Conservation (phyloP, 2,888 invertebrate genomes). For the Ectropis crepuscularia region DNA sequence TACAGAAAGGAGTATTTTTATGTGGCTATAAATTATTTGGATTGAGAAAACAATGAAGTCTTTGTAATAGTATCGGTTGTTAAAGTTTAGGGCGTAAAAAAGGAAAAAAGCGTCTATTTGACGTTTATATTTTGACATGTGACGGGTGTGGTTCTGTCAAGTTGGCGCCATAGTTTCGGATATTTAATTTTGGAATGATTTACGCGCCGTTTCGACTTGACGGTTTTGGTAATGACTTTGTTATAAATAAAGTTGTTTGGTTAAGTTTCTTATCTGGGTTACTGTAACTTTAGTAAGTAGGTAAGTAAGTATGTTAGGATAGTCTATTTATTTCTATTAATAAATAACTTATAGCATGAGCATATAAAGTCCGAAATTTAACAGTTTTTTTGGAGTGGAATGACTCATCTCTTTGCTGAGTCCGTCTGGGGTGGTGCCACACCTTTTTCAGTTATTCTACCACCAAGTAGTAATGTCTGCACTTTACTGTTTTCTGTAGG, state of each 20-base stretch:
- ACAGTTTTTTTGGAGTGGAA: too few relatives aligned
- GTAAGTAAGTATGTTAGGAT: too few relatives aligned
- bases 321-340: too few relatives aligned
- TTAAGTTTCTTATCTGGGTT: background rate
- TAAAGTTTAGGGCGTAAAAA: slow-evolving; percentile 75
- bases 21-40: slow-evolving; percentile 70
- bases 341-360: too few relatives aligned
- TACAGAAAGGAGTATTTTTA: slow-evolving; percentile 47
- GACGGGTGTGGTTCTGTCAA: slow-evolving; percentile 50
- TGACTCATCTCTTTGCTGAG: too few relatives aligned
- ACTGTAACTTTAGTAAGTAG: too few relatives aligned
- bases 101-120: slow-evolving; percentile 51
- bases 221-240: slow-evolving; percentile 24
- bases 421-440: too few relatives aligned
- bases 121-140: slow-evolving; percentile 47
- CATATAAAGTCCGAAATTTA: too few relatives aligned
- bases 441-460: too few relatives aligned
- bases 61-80: slow-evolving; percentile 82
- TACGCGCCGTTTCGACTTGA: slow-evolving; percentile 57
- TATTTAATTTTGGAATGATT: slow-evolving; percentile 75
- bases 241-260: slow-evolving; percentile 15
- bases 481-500: too few relatives aligned
- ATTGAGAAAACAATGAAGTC: slow-evolving; percentile 80
- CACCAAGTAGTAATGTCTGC: too few relatives aligned
- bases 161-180: slow-evolving; percentile 57